Base-by-base conservation (phyloP, 2,113 vertebrate species). In the Gallinago jamesoni region DNA sequence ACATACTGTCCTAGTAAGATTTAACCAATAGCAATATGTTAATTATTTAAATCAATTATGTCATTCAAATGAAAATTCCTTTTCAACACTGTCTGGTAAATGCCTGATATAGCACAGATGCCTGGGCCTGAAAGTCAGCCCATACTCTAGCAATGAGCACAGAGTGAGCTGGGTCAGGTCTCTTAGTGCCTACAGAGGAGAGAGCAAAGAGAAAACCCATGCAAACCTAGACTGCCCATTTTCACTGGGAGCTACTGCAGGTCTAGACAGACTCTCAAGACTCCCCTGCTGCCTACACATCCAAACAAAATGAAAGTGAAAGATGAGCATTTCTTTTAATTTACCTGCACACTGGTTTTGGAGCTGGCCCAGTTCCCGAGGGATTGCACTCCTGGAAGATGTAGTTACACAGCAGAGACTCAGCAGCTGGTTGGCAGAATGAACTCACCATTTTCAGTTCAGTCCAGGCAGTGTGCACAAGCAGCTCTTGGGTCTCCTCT, bases 331-430 rank as follows among this genome's bases (percentile, higher is more conserved):
- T 79, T 33, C 45, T 64, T 77, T 78, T 28, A 12, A 88, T 89
- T 98, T 98, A 99, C 99, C 99, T 99, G 99, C 99, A 99, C 60
- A 99, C 93, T 23, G 99, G 99, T 96, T 98, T 99, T 30, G 99
- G 99, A 67, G 98, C 96, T 13, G 99, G 98, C 43, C 98, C 98
- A 43, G 96, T 87, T n/a, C 98, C 98, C 2, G 98, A 98, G 2
- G 99, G 98, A 95, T 98, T 99, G 97, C 99, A 99, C 94, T 99
- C 98, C 47, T 98, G 99, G 98, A 99, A 99, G 94, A 98, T 95
- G 90, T 98, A 97, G 94, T 99, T 99, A 96, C 99, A 99, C 79
- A 99, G 98, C 88, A 99, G 95, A 19, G 98, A 98, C 87, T 98
- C 98, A 2, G 98, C 98, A 1, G 99, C 99, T 0, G 98, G 98